phyloP scores from a whole-genome alignment of 2,888 invertebrate genomes.

The Hyles lineata region DNA sequence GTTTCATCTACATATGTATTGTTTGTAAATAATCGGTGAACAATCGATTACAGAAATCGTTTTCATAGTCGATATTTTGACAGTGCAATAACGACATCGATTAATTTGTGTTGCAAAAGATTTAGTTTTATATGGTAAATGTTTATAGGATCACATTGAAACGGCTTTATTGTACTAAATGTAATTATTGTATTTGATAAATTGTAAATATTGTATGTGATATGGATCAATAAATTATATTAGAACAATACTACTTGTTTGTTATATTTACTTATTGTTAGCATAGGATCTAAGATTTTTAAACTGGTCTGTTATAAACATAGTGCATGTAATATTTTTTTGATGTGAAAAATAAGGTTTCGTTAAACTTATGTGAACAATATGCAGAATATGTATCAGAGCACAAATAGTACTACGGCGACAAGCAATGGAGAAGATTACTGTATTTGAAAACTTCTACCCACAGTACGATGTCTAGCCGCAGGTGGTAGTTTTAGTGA shows the following conservation, averaged over 20 bases:
- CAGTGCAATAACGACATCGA: conserved; percentile 17
- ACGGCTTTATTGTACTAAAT: conserved; percentile 42
- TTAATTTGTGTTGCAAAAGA: conserved; percentile 30
- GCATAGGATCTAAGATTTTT: too few relatives aligned
- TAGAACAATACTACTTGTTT: conserved; percentile 38
- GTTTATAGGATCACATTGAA: conserved; percentile 29
- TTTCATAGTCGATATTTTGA: background rate
- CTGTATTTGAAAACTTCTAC: too few relatives aligned
- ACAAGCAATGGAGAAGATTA: too few relatives aligned
- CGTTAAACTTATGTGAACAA: too few relatives aligned
- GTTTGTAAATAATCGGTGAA: background rate
- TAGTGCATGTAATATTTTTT: too few relatives aligned
- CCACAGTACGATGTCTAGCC: too few relatives aligned
- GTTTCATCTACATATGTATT: background rate
- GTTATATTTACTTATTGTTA: background rate
- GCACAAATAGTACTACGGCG: too few relatives aligned
- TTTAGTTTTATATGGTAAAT: conserved; percentile 48
- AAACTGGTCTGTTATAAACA: too few relatives aligned
- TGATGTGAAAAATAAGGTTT: too few relatives aligned
- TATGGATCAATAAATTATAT: conserved; percentile 70
- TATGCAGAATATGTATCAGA: too few relatives aligned
- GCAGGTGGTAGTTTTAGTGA: too few relatives aligned
- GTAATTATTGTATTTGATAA: conserved; percentile 64
- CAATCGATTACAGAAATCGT: background rate
- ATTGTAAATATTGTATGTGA: conserved; percentile 80